Conservation (phyloP, 1,140 invertebrate genomes). For the Popillia japonica region DNA sequence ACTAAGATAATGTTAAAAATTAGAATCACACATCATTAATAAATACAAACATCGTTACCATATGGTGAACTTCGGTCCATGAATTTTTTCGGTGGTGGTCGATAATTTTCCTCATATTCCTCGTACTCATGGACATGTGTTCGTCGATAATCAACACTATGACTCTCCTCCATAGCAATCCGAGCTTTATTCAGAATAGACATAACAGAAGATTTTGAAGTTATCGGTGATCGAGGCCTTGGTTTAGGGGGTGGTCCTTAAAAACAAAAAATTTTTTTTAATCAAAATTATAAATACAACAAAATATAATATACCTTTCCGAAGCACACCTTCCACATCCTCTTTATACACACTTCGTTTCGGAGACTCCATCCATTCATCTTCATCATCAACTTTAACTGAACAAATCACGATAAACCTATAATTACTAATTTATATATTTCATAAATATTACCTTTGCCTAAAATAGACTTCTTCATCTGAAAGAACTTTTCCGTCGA, state of each 20-base stretch:
- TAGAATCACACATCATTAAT: no score
- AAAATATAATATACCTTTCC: neutral
- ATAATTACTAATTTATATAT: neutral
- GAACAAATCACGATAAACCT: neutral
- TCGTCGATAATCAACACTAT: constrained; percentile 59
- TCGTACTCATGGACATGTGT: constrained; percentile 45
- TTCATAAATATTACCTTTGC: constrained; percentile 76
- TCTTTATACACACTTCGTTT: constrained; percentile 44
- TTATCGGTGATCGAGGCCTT: constrained; percentile 57
- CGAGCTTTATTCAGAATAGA: constrained; percentile 83
- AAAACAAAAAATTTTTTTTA: neutral
- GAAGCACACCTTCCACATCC: constrained; percentile 7
- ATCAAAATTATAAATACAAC: neutral
- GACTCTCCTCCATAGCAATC: constrained; percentile 75
- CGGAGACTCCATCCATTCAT: constrained; percentile 47
- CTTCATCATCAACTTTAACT: constrained; percentile 49
- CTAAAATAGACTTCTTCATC: constrained; percentile 84
- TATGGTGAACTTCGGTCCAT: constrained; percentile 48
- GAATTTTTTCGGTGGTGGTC: constrained; percentile 46
- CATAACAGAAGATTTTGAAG: constrained; percentile 80
- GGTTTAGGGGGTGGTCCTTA: constrained; percentile 37
- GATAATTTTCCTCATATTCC: constrained; percentile 41
- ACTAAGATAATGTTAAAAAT: no score
- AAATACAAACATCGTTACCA: constrained; percentile 43
- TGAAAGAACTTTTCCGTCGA: constrained; percentile 65